Conservation (phyloP, 2,888 invertebrate genomes). For the Furcula furcula region DNA sequence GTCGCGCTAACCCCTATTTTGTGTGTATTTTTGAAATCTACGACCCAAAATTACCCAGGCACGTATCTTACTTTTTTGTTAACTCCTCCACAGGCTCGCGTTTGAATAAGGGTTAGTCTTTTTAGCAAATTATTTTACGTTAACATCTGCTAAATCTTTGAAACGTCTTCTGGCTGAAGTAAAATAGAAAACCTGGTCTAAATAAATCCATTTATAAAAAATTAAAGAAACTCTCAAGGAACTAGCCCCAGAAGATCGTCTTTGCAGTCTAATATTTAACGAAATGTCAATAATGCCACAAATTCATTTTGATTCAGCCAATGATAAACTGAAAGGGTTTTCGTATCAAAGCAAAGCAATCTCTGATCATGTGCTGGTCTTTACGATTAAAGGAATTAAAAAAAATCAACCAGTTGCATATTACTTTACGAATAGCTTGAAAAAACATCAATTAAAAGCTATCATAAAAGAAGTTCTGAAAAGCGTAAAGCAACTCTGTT, state of each 20-base stretch:
- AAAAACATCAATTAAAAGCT: neutral
- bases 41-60: no score
- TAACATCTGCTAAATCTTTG: conserved; percentile 2
- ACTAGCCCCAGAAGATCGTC: neutral
- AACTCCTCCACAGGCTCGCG: no score
- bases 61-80: no score
- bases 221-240: conserved; percentile 1
- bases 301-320: conserved; percentile 4
- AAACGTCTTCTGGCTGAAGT: neutral
- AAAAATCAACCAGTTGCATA: neutral
- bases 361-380: conserved; percentile 11
- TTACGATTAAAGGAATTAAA: conserved; percentile 5
- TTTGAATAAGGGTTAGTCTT: no score
- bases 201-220: neutral
- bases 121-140: conserved; percentile 4
- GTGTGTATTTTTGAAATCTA: no score
- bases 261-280: conserved; percentile 5
- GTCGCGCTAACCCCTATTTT: no score
- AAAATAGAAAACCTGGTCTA: conserved; percentile 1
- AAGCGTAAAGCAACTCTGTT: no score
- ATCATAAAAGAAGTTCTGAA: neutral
- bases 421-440: neutral
- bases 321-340: conserved; percentile 8
- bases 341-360: conserved; percentile 4
- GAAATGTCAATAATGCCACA: conserved; percentile 8